Evolutionary conservation across 2,113 vertebrate species (phyloP).

Genomic region (Melanocharis versteri): DNA sequence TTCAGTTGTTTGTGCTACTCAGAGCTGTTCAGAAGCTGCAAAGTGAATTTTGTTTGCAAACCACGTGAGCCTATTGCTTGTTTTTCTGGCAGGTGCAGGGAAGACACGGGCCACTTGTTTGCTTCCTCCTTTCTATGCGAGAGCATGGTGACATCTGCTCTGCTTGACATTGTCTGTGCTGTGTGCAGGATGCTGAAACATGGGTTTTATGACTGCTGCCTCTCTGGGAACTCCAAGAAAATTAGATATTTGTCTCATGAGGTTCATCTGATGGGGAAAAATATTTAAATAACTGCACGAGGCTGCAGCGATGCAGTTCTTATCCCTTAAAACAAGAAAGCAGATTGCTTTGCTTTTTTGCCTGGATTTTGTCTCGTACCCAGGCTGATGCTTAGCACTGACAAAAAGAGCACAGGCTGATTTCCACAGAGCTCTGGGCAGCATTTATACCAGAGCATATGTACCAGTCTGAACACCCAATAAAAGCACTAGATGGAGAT

Average conservation of each 20-base stretch:
- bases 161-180: not conserved
- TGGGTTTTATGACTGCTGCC: not conserved
- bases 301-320: not conserved
- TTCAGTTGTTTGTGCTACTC: not conserved
- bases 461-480: not conserved
- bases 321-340: not conserved
- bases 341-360: not conserved
- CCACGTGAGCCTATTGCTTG: fast-evolving
- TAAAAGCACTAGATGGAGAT: not conserved
- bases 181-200: not conserved
- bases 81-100: not conserved
- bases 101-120: not conserved
- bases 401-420: not conserved
- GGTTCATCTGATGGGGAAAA: not conserved
- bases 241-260: not conserved
- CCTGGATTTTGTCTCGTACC: not conserved
- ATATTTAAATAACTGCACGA: not conserved
- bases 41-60: not conserved
- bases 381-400: not conserved
- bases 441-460: not conserved
- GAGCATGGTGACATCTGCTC: not conserved
- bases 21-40: not conserved
- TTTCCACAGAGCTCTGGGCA: not conserved
- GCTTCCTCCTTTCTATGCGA: fast-evolving
- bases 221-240: not conserved